Conservation (phyloP, 2,888 invertebrate genomes). For the Xylophagus ater region DNA sequence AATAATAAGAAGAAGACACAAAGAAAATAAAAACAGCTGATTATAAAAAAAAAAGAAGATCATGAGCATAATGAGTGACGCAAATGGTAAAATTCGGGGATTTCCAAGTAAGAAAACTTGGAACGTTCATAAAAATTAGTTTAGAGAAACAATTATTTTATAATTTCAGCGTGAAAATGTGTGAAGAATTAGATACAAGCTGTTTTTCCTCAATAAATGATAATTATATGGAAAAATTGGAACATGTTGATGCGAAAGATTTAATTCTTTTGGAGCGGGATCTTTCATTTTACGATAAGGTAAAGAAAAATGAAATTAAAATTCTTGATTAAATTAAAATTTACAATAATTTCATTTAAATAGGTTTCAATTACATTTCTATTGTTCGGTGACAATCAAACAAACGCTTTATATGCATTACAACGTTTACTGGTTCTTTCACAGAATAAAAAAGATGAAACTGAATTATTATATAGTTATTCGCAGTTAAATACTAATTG, state of each 20-base stretch:
- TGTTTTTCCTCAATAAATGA: not conserved
- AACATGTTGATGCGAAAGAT: slow-evolving; percentile 24
- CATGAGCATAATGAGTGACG: no score
- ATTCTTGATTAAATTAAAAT: slow-evolving; percentile 10
- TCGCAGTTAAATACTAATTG: slow-evolving; percentile 31
- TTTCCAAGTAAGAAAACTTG: no score
- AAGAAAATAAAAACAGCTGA: no score
- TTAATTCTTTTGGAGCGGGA: slow-evolving; percentile 38
- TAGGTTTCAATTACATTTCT: slow-evolving; percentile 32
- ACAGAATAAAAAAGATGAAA: slow-evolving; percentile 11
- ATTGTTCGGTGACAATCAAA: slow-evolving; percentile 28
- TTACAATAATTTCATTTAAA: slow-evolving; percentile 5
- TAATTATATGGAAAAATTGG: slow-evolving; percentile 9
- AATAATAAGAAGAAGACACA: no score
- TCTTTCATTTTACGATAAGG: slow-evolving; percentile 40
- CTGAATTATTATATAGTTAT: slow-evolving; percentile 26
- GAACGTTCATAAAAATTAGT: no score
- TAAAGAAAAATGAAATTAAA: slow-evolving; percentile 21
- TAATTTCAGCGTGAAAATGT: no score
- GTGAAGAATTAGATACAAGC: no score
- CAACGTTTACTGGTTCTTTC: slow-evolving; percentile 28
- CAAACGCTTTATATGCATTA: slow-evolving; percentile 13
- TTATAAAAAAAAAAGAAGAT: no score
- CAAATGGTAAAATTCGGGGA: no score
- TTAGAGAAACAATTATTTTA: no score